A percentile compares a stretch with the other conserved stretches of the same genome.
Evolutionary conservation across 92 coral and sea anemone species (phyloP).

Genomic region (Phenganax marumi): DNA sequence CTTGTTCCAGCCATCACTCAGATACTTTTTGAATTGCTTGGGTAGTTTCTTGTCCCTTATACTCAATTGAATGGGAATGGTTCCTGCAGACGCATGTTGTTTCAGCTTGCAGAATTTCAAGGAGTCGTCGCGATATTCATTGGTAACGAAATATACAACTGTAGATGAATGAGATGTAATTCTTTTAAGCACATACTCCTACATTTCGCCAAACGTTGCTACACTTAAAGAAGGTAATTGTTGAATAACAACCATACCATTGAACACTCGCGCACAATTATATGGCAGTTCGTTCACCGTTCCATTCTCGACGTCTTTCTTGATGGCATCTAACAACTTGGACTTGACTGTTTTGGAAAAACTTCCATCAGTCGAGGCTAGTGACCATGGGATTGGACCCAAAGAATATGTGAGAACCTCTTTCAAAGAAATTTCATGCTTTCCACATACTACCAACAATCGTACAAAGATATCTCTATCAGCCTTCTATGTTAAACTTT

Average conservation of each 20-base stretch:
- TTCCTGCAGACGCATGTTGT: constrained; percentile 13
- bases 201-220: constrained; percentile 22
- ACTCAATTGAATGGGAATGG: constrained; percentile 6
- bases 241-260: constrained; percentile 22
- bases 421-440: constrained; percentile 14
- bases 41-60: constrained; percentile 16
- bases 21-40: constrained; percentile 21
- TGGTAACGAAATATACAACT: constrained; percentile 14
- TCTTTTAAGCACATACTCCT: not conserved
- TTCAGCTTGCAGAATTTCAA: not conserved
- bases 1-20: no score
- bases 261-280: constrained; percentile 1
- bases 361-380: constrained; percentile 17
- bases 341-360: constrained; percentile 17
- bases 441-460: constrained; percentile 3
- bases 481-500: constrained; percentile 12
- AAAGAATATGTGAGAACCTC: no score
- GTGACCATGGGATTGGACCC: no score
- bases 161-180: not conserved
- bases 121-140: not conserved
- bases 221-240: not conserved
- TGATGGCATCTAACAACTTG: constrained; percentile 10
- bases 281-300: constrained; percentile 1
- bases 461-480: constrained; percentile 23
- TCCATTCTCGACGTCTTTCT: constrained; percentile 13